A percentile compares a stretch with the other conserved stretches of the same genome.
Conservation (phyloP, 1,140 invertebrate genomes). For the Frieseomelitta varia region DNA sequence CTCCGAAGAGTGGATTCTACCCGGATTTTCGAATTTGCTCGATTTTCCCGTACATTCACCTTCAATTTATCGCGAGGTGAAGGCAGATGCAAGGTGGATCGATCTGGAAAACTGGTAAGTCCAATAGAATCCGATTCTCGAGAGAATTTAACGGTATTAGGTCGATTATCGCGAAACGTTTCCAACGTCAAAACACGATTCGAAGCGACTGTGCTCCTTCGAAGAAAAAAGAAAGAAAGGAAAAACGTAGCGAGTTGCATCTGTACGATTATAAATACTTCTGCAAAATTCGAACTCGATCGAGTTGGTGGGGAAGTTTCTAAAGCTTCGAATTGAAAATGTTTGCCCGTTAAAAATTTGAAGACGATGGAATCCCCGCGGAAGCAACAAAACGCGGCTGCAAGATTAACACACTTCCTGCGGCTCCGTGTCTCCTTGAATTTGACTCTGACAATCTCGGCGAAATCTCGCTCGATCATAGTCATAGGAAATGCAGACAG, state of each 20-base stretch:
- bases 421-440: neutral
- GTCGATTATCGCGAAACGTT: neutral
- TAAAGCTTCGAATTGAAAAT: neutral
- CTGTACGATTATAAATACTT: too few species aligned
- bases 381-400: neutral
- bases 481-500: conserved; percentile 11
- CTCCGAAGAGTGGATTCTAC: conserved; percentile 1
- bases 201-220: too few species aligned
- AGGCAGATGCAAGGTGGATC: neutral
- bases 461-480: conserved; percentile 33
- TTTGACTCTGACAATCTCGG: conserved; percentile 24
- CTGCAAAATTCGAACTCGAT: too few species aligned
- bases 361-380: neutral
- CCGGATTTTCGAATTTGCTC: conserved; percentile 9
- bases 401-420: conserved; percentile 17
- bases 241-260: too few species aligned
- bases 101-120: conserved; percentile 7
- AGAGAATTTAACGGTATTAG: neutral
- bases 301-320: neutral
- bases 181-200: neutral
- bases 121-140: neutral
- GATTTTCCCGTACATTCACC: neutral
- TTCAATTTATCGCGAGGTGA: conserved; percentile 15
- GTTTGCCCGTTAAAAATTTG: neutral
- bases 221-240: neutral